These are phyloP conservation scores for Diarsia rubi DNA, from an alignment of 2,888 invertebrate genomes.

Conservation along the genomic window DNA sequence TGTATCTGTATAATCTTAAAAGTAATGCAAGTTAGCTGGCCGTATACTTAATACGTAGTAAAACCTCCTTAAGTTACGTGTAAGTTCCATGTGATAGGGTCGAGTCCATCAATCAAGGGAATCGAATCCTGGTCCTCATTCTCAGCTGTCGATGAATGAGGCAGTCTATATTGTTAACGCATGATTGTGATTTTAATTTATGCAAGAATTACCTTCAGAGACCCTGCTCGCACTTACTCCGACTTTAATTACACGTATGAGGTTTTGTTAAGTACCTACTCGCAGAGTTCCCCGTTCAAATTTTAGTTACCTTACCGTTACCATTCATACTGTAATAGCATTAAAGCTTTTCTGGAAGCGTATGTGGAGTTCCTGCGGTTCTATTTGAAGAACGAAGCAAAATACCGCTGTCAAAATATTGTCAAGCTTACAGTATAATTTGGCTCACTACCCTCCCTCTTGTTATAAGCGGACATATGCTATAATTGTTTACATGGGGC, in stretches of 20 bases:
- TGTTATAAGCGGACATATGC: conserved; percentile 76
- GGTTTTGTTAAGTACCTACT: neutral
- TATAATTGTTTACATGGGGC: conserved; percentile 75
- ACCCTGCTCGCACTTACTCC: neutral
- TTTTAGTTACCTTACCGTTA: neutral
- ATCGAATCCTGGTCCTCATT: too few species aligned
- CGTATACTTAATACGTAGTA: too few species aligned
- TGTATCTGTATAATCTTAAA: too few species aligned
- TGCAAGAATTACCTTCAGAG: too few species aligned
- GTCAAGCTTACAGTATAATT: conserved; percentile 58
- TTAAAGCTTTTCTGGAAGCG: neutral
- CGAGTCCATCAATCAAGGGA: too few species aligned
- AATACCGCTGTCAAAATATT: conserved; percentile 53
- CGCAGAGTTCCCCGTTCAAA: neutral
- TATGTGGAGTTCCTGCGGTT: neutral
- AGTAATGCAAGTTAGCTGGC: too few species aligned
- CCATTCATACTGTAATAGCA: neutral
- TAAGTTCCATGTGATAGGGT: too few species aligned
- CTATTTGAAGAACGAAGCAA: conserved; percentile 20
- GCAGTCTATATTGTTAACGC: neutral
- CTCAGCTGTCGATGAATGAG: too few species aligned
- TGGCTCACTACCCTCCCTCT: conserved; percentile 46
- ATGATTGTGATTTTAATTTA: neutral
- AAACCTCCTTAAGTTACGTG: neutral
- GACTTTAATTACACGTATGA: too few species aligned